These are phyloP conservation scores for Chiloscyllium punctatum DNA, from an alignment of 2,797 vertebrate species.

Conservation along the genomic window DNA sequence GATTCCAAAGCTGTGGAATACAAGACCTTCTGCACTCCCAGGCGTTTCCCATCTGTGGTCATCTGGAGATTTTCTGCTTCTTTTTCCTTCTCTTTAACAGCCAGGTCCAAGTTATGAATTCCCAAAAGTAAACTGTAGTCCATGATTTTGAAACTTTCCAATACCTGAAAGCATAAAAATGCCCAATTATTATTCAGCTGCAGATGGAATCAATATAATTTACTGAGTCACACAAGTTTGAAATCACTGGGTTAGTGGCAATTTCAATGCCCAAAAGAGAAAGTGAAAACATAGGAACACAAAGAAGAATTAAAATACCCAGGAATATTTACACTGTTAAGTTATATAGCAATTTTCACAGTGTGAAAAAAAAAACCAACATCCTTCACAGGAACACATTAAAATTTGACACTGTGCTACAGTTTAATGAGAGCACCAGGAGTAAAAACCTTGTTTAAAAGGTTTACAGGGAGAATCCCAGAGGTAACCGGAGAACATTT, in stretches of 20 bases:
- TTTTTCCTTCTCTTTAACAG: constrained; percentile 63
- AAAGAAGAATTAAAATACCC: neutral
- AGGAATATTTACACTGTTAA: neutral
- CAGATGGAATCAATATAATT: neutral
- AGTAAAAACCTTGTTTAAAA: neutral
- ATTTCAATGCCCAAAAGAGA: neutral
- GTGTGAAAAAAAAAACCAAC: neutral
- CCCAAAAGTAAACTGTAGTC: constrained; percentile 94
- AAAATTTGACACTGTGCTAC: neutral
- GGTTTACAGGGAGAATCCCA: neutral
- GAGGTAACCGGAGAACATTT: neutral
- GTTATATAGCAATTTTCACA: neutral
- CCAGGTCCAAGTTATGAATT: constrained; percentile 79
- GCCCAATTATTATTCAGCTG: neutral
- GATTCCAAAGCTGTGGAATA: constrained; percentile 98
- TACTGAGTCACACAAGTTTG: neutral
- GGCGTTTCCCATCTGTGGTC: constrained; percentile 68
- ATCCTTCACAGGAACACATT: neutral
- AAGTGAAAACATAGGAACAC: neutral
- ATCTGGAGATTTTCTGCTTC: constrained; percentile 71
- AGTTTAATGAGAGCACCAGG: neutral
- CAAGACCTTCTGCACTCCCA: constrained; percentile 80
- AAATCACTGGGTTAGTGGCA: neutral
- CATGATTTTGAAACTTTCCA: constrained; percentile 99
- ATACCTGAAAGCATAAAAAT: constrained; percentile 60